Conservation (phyloP, 2,888 invertebrate species). For the Xylophagus ater region DNA sequence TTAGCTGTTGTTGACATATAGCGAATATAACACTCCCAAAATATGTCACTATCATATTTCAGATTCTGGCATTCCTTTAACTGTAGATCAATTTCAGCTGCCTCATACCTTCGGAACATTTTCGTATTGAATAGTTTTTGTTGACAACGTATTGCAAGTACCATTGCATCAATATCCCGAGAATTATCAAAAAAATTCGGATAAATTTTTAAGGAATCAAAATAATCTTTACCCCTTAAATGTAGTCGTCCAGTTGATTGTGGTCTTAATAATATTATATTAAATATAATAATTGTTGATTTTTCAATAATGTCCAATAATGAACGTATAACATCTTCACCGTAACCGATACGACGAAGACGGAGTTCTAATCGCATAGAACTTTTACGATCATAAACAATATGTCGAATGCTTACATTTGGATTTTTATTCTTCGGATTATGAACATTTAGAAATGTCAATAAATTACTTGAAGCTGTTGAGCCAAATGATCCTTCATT, state of each 20-base stretch:
- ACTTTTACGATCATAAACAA: not conserved
- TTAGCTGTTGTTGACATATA: too few relatives aligned
- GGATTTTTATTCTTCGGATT: constrained; percentile 1
- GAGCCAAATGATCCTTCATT: constrained; percentile 4
- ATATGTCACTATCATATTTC: too few relatives aligned
- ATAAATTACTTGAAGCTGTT: not conserved
- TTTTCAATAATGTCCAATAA: too few relatives aligned
- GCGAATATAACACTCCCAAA: too few relatives aligned
- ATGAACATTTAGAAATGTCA: constrained; percentile 1
- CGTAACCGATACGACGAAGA: not conserved
- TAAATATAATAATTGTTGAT: too few relatives aligned
- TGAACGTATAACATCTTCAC: too few relatives aligned
- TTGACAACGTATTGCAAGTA: constrained; percentile 35
- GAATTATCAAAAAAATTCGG: constrained; percentile 43
- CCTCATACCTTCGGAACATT: constrained; percentile 37
- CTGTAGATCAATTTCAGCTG: not conserved
- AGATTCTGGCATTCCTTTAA: not conserved
- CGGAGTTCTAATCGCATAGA: not conserved
- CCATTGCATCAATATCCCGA: constrained; percentile 28
- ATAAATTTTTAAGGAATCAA: constrained; percentile 42
- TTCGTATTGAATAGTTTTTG: constrained; percentile 36
- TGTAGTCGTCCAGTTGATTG: constrained; percentile 37
- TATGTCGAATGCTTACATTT: not conserved
- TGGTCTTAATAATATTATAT: constrained; percentile 21
- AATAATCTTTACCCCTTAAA: constrained; percentile 40